These are phyloP conservation scores for honey bee (Apis mellifera) DNA, from an alignment of 1,140 invertebrate genomes.

Conservation along the genomic window DNA sequence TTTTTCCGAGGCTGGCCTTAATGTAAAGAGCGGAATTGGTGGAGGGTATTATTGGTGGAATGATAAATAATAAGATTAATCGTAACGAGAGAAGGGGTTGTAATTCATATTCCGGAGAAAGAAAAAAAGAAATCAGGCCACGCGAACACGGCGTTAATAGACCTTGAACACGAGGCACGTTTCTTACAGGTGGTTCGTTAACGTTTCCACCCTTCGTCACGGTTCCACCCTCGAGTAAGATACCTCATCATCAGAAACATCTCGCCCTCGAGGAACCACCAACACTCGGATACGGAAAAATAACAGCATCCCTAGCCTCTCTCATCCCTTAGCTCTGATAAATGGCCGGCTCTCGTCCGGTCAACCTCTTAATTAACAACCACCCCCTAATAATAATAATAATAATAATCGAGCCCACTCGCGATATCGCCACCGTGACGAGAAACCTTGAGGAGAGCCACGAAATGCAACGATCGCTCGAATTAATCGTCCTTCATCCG, in stretches of 20 bases:
- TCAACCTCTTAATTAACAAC: constrained; percentile 43
- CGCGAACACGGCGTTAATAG: constrained; percentile 25
- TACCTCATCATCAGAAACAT: constrained; percentile 23
- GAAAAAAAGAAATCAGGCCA: not conserved
- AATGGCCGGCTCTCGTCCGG: constrained; percentile 26
- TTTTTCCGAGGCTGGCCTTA: not conserved
- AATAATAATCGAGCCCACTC: constrained; percentile 40
- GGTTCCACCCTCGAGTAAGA: constrained; percentile 31
- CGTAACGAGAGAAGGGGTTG: too few relatives aligned
- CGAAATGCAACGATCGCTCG: not conserved
- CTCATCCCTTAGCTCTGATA: not conserved
- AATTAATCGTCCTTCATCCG: constrained; percentile 4
- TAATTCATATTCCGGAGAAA: not conserved
- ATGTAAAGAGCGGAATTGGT: not conserved
- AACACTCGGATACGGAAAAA: constrained; percentile 26
- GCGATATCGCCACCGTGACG: constrained; percentile 22
- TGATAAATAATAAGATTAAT: too few relatives aligned
- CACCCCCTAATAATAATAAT: constrained; percentile 33
- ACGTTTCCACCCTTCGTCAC: constrained; percentile 52
- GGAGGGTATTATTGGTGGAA: too few relatives aligned
- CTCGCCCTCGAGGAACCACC: constrained; percentile 19
- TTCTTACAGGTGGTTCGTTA: constrained; percentile 52
- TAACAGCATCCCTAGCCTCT: constrained; percentile 4
- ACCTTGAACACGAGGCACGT: constrained; percentile 32
- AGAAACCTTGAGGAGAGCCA: constrained; percentile 12